phyloP scores from a whole-genome alignment of 2,888 invertebrate genomes.

The Apotomis capreana region DNA sequence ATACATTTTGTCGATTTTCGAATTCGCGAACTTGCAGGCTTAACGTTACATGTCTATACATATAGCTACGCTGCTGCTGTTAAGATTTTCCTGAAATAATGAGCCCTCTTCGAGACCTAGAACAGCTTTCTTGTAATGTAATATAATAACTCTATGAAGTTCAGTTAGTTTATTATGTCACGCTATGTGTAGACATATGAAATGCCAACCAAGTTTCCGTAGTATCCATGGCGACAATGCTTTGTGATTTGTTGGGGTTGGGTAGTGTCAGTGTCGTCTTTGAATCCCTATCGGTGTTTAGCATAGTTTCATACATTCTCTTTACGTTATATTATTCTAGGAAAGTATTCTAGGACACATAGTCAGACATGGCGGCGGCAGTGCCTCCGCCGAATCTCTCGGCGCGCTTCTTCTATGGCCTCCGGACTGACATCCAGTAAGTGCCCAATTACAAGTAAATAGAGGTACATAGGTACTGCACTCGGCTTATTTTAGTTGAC shows the following conservation, averaged over 20 bases:
- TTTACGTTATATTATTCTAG: constrained; percentile 51
- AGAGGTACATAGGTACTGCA: neutral
- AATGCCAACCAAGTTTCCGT: constrained; percentile 28
- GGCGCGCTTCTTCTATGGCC: constrained; percentile 85
- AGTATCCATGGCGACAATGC: constrained; percentile 37
- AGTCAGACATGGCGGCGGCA: constrained; percentile 57
- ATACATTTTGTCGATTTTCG: no score
- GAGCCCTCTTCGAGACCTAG: no score
- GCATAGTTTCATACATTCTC: constrained; percentile 44
- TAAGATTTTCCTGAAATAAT: no score
- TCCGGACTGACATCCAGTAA: constrained; percentile 84
- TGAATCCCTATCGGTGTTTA: constrained; percentile 38
- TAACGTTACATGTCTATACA: no score
- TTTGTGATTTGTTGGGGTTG: neutral
- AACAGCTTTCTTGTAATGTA: no score
- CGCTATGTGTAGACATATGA: neutral
- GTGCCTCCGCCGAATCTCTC: constrained; percentile 80
- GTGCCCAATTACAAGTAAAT: constrained; percentile 47
- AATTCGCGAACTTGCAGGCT: no score
- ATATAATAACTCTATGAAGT: no score
- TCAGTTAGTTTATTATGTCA: no score
- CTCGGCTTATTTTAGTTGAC: constrained; percentile 5
- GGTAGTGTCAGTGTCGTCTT: constrained; percentile 16
- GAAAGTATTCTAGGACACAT: constrained; percentile 43
- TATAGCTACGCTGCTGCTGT: no score